These are phyloP conservation scores for Oscheius onirici DNA, from an alignment of 2,888 invertebrate genomes.

Conservation along the genomic window DNA sequence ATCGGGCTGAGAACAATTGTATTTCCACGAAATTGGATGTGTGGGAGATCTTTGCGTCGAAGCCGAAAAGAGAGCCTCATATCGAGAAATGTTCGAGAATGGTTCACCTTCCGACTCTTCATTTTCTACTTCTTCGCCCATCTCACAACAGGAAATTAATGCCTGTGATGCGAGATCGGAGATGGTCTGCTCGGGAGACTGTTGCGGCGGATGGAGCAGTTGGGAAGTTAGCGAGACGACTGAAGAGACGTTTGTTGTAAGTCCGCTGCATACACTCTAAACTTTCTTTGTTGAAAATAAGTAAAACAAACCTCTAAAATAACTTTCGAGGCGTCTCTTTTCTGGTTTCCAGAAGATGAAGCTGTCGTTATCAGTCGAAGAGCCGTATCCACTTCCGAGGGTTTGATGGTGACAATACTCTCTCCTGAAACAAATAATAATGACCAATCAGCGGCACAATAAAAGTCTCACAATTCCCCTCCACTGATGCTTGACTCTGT, in stretches of 20 bases:
- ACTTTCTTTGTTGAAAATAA: not conserved
- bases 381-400: slow-evolving; percentile 27
- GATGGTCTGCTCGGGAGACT: slow-evolving; percentile 27
- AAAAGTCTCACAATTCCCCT: slow-evolving; percentile 2
- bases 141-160: slow-evolving; percentile 7
- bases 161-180: slow-evolving; percentile 17
- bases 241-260: slow-evolving; percentile 24
- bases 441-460: slow-evolving; percentile 6
- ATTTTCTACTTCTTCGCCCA: not conserved
- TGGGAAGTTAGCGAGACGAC: slow-evolving; percentile 27
- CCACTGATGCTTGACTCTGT: not conserved
- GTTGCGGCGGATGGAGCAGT: slow-evolving; percentile 30
- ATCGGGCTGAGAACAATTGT: not conserved
- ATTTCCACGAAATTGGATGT: not conserved
- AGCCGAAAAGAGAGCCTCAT: not conserved
- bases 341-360: not conserved
- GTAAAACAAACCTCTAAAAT: slow-evolving; percentile 20
- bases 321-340: slow-evolving; percentile 34
- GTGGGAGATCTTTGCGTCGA: not conserved
- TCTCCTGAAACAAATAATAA: slow-evolving; percentile 10
- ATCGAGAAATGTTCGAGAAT: not conserved
- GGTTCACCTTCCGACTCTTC: not conserved
- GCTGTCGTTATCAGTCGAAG: slow-evolving; percentile 30
- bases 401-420: slow-evolving; percentile 13
- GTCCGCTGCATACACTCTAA: slow-evolving; percentile 43